phyloP scores from a whole-genome alignment of 2,888 invertebrate genomes.

The Aricia artaxerxes region DNA sequence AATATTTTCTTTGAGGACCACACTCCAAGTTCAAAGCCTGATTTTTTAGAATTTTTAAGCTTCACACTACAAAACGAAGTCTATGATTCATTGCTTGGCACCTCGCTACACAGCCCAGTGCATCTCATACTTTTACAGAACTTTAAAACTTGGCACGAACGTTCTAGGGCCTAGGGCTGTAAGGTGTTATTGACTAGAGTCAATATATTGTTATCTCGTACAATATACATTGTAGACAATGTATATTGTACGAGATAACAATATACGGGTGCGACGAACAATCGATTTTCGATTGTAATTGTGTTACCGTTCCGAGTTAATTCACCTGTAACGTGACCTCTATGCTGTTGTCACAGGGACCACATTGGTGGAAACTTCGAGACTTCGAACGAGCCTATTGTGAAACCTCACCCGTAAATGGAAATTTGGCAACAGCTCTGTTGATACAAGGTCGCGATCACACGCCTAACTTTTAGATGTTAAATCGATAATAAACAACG shows the following conservation, averaged over 20 bases:
- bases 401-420: neutral
- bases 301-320: neutral
- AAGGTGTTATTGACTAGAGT: neutral
- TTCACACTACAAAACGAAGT: no score
- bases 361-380: neutral
- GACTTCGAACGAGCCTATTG: neutral
- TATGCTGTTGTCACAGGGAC: neutral
- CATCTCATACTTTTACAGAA: no score
- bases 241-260: neutral
- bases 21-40: no score
- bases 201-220: no score
- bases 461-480: neutral
- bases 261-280: neutral
- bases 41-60: no score
- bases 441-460: neutral
- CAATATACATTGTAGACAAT: no score
- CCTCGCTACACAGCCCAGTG: no score
- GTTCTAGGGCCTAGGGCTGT: no score
- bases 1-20: no score
- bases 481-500: neutral
- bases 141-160: no score
- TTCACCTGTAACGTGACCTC: neutral
- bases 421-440: conserved; percentile 16
- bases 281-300: neutral
- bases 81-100: no score